These are phyloP conservation scores for Paraescarpia echinospica DNA, from an alignment of 1,140 invertebrate species.

Conservation along the genomic window DNA sequence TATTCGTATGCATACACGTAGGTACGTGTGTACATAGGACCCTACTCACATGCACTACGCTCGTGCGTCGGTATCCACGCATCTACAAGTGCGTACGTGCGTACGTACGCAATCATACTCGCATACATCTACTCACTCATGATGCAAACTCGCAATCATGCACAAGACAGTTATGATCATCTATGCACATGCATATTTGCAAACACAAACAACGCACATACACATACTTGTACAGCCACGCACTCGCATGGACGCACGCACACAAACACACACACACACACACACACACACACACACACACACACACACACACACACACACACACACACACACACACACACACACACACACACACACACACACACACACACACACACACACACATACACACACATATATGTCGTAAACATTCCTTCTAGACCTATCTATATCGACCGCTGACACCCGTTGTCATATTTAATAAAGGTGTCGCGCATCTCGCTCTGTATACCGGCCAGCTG, in stretches of 20 bases:
- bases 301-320: constrained; percentile 21
- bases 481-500: not conserved
- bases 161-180: too few relatives aligned
- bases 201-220: not conserved
- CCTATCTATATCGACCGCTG: not conserved
- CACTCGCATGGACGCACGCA: not conserved
- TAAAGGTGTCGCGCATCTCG: not conserved
- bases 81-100: not conserved
- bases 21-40: too few relatives aligned
- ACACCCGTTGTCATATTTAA: not conserved
- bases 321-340: constrained; percentile 25
- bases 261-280: not conserved
- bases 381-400: constrained; percentile 2
- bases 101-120: too few relatives aligned
- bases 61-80: too few relatives aligned
- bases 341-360: constrained; percentile 22
- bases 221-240: not conserved
- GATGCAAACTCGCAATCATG: too few relatives aligned
- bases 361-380: constrained; percentile 17
- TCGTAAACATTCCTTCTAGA: not conserved
- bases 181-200: not conserved
- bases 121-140: too few relatives aligned
- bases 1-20: too few relatives aligned
- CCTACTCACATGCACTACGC: too few relatives aligned
- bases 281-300: constrained; percentile 20